These are phyloP conservation scores for Epizoanthus stellaris DNA, from an alignment of 92 coral and sea anemone species.

Conservation along the genomic window DNA sequence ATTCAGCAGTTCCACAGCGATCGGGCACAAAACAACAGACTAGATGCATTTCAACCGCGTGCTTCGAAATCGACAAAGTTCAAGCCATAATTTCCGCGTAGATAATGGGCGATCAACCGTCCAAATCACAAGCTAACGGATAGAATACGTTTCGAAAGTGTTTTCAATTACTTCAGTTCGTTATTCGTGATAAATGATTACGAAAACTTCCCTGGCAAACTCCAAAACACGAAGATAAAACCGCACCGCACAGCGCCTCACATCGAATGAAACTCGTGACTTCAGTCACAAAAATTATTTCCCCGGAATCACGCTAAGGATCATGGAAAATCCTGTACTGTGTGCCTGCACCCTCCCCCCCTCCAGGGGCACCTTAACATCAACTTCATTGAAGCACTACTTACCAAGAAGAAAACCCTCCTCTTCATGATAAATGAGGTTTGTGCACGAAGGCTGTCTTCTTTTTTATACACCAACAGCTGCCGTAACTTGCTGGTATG, in stretches of 20 bases:
- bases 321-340: slow-evolving; percentile 16
- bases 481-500: too few species aligned
- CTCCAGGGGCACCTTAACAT: too few species aligned
- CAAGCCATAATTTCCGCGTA: not conserved
- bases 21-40: not conserved
- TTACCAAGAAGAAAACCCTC: too few species aligned
- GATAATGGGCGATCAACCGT: not conserved
- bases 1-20: not conserved
- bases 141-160: not conserved
- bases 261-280: not conserved
- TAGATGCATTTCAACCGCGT: slow-evolving; percentile 3
- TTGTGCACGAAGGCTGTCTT: too few species aligned
- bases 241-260: not conserved
- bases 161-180: not conserved
- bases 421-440: too few species aligned
- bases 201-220: not conserved
- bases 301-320: slow-evolving; percentile 12
- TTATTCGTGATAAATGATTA: not conserved
- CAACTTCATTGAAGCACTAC: too few species aligned
- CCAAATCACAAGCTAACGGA: not conserved
- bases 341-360: too few species aligned
- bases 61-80: not conserved
- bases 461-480: too few species aligned
- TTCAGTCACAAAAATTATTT: not conserved
- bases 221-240: not conserved